Base-by-base conservation (phyloP, 2,888 invertebrate genomes). In the Lucinisca nassula region DNA sequence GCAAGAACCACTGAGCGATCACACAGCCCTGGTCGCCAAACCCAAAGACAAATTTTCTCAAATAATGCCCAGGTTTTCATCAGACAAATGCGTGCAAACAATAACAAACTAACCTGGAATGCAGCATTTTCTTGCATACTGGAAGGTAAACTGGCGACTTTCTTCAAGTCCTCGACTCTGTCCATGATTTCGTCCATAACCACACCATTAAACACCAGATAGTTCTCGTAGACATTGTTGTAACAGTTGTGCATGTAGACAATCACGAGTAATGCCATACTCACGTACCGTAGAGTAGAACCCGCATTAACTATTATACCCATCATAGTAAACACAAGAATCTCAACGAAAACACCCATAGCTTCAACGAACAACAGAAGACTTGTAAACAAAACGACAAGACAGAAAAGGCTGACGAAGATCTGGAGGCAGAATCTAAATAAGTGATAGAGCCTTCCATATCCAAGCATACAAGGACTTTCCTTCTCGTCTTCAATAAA, bases 211-310 rank as follows among this genome's bases (percentile, higher is more conserved):
- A 96, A 95, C 70, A 93, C 94, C 45, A 95, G 92, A 87, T 96
- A 96, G 80, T 95, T 95, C 75, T 95, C 95, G 79, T 95, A 95
- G 37, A 96, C 96, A 85, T 95, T 95, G 90, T 94, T 94, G 90
- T 95, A 96, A 82, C 95, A 95, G 92, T 95, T 95, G 88, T 95
- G 95, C 93, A 94, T 94, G 91, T 96, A 96, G 17, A 96, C 93
- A 82, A 93, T 89, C 12, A 95, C 94, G 77, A 95, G 92, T 40
- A 95, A 88, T 14, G 92, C 95, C 93, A 96, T 94, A 30, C 95
- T 93, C 35, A 95, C 93, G 82, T 96, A 96, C 67, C 95, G 92
- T 8, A 95, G 92, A 0, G 95, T 94, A 27, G 92, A 92, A 24
- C 94, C 94, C 0, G 95, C 95, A 75, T 96, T 96, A 12, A 96